These are phyloP conservation scores for Trematomus loennbergii DNA, from an alignment of 2,113 vertebrate genomes.

Conservation along the genomic window DNA sequence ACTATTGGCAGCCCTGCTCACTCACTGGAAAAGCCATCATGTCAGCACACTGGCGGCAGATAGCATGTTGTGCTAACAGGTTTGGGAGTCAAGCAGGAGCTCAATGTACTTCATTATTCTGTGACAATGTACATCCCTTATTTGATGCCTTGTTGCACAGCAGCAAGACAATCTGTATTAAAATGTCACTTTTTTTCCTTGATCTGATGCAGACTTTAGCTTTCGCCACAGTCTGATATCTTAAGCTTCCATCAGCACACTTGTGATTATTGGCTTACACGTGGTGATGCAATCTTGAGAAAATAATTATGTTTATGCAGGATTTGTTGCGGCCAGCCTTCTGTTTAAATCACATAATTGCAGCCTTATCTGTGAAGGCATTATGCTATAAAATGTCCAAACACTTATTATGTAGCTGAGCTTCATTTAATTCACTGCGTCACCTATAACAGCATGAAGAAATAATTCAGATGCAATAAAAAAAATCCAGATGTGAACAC, in stretches of 20 bases:
- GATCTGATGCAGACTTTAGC: constrained; percentile 54
- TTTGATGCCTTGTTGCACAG: constrained; percentile 70
- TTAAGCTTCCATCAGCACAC: constrained; percentile 54
- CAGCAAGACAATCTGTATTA: constrained; percentile 59
- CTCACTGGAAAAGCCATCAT: constrained; percentile 84
- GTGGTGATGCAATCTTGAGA: constrained; percentile 66
- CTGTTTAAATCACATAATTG: constrained; percentile 17
- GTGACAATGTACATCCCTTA: constrained; percentile 68
- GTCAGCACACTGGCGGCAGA: constrained; percentile 83
- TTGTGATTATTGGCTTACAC: constrained; percentile 54
- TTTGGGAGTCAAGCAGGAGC: constrained; percentile 66
- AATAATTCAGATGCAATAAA: constrained; percentile 3
- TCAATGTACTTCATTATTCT: constrained; percentile 72
- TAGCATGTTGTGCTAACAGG: constrained; percentile 83
- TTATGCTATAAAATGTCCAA: constrained; percentile 5
- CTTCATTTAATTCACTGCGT: constrained; percentile 2
- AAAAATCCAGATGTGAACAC: background rate
- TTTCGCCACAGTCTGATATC: constrained; percentile 49
- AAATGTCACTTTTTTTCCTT: constrained; percentile 56
- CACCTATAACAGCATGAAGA: constrained; percentile 20
- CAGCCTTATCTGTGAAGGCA: constrained; percentile 18
- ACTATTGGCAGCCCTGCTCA: constrained; percentile 82
- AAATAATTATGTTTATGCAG: constrained; percentile 46
- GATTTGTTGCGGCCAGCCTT: constrained; percentile 7
- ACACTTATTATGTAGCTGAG: background rate